Conservation (phyloP, 2,797 vertebrate species). For the Mastacembelus armatus region DNA sequence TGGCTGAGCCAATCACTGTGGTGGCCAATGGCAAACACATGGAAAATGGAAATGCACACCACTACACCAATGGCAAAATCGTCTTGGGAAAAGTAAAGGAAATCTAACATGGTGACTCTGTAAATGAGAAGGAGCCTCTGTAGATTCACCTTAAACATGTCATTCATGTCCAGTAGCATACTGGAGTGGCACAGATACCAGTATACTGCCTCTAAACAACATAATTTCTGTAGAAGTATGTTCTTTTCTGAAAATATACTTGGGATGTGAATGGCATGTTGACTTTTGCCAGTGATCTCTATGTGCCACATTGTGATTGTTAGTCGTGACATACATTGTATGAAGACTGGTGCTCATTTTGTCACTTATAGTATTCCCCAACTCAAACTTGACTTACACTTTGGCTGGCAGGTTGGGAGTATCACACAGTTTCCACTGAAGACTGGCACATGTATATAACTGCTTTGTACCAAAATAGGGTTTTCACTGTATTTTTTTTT, state of each 20-base stretch:
- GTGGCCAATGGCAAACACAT: slow-evolving; percentile 76
- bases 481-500: slow-evolving; percentile 57
- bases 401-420: slow-evolving; percentile 59
- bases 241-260: slow-evolving; percentile 40
- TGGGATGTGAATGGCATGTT: slow-evolving; percentile 65
- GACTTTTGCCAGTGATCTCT: slow-evolving; percentile 56
- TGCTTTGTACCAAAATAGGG: slow-evolving; percentile 36
- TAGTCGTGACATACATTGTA: slow-evolving; percentile 66
- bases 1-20: slow-evolving; percentile 34
- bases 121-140: slow-evolving; percentile 16
- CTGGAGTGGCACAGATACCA: slow-evolving; percentile 40
- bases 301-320: slow-evolving; percentile 56
- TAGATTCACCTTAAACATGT: slow-evolving; percentile 9
- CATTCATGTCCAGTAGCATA: slow-evolving; percentile 19
- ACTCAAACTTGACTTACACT: slow-evolving; percentile 42
- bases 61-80: slow-evolving; percentile 80
- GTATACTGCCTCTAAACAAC: slow-evolving; percentile 36
- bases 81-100: slow-evolving; percentile 90
- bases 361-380: slow-evolving; percentile 69
- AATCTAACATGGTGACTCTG: slow-evolving; percentile 81
- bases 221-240: slow-evolving; percentile 20
- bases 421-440: slow-evolving; percentile 67
- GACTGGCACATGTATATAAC: slow-evolving; percentile 75
- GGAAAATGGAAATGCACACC: slow-evolving; percentile 84
- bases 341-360: slow-evolving; percentile 73